Percentiles rank a stretch among this genome's conserved stretches.
Evolutionary conservation across 2,113 vertebrate species (phyloP).

Genomic region (Toxotes chatareus): DNA sequence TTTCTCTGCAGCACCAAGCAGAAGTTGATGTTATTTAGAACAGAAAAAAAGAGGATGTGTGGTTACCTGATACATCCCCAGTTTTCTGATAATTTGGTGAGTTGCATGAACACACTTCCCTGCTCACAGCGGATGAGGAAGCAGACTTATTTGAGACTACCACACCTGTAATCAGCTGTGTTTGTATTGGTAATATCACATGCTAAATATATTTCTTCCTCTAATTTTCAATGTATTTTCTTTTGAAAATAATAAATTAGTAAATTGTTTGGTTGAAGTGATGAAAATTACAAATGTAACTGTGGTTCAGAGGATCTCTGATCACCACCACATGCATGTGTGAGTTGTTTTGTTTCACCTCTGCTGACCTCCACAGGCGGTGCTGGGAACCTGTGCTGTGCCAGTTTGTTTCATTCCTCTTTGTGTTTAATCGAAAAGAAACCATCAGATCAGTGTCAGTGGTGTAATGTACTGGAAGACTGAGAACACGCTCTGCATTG

Average conservation of each 20-base stretch:
- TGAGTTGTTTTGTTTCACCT: no score
- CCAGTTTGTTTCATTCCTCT: not conserved
- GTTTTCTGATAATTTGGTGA: not conserved
- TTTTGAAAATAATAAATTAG: no score
- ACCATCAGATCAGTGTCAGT: not conserved
- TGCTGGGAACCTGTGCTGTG: no score
- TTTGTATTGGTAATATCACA: no score
- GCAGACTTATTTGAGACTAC: not conserved
- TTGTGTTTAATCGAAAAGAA: not conserved
- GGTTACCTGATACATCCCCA: conserved; percentile 3
- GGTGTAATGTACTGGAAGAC: not conserved
- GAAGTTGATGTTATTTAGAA: not conserved
- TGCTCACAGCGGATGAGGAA: conserved; percentile 27
- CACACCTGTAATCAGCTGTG: not conserved
- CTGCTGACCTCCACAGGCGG: no score
- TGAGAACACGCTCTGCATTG: conserved; percentile 5
- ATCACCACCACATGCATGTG: no score
- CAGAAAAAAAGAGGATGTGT: not conserved
- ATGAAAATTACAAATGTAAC: no score
- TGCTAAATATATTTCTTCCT: no score
- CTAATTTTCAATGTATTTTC: no score
- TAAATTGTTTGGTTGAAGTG: no score
- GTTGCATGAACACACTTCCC: conserved; percentile 5
- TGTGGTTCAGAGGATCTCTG: no score
- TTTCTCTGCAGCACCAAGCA: not conserved